Base-by-base conservation (phyloP, 2,888 invertebrate genomes). In the Papilio demoleus region DNA sequence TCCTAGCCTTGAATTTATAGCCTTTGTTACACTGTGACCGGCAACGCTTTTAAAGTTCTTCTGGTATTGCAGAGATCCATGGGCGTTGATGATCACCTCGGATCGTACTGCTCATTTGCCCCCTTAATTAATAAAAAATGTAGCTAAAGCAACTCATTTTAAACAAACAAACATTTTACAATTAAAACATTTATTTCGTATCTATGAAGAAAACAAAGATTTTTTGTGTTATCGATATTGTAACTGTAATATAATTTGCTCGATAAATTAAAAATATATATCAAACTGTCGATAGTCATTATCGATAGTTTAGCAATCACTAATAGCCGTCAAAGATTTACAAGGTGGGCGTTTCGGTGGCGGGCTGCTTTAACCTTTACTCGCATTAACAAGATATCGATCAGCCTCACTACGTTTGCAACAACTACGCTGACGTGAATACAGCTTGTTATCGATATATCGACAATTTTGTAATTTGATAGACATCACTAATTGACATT, bases 331-430 rank as follows among this genome's bases (percentile, higher is more conserved):
- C 70, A 78, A 81, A 82, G 84, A 84, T 84, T 85, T 86, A 85
- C 79, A 79, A 78, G 80, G 77, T 76, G 79, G 79, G 80, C 78
- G 82, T 79, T 75, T 76, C 79, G 76, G 79, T 77, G 77, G 77
- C 78, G 76, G 77, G 76, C 77, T 72, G 76, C 77, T 80, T 78
- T 77, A 81, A 83, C 82, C 82, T 83, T 85, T 80, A 78, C 79
- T 75, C 77, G 81, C 79, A 82, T 83, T 85, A 83, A 68, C 81
- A 75, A 80, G 84, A 84, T 85, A 85, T 86, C 77, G 85, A 86
- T 84, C 83, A 79, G 19, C 56, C 63, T 59, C 63, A 58, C 64
- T 65, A 45, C 68, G 64, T 61, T 65, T 68, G 70, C 70, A 67
- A 61, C 60, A 58, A 60, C 31, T 27, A 17, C 8, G 60, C 65